Conservation (phyloP, 37 sponge, comb jelly and placozoan genomes). For the Haliclona indistincta region DNA sequence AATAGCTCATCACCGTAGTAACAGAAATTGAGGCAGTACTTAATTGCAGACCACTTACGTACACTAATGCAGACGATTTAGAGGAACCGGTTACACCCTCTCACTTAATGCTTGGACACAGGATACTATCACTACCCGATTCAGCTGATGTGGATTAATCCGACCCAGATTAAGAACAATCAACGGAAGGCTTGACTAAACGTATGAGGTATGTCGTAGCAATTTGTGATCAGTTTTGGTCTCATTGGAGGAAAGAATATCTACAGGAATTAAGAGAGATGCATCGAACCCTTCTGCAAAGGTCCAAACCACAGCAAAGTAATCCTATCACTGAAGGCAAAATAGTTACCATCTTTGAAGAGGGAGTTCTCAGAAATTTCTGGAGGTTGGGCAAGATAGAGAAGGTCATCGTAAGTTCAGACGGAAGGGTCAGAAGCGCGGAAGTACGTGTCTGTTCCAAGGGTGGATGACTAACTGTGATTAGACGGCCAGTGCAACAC, state of each 20-base stretch:
- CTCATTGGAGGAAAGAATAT: conserved; percentile 5
- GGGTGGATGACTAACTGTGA: background rate
- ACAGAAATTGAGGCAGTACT: conserved; percentile 3
- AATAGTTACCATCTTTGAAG: background rate
- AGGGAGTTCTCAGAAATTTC: background rate
- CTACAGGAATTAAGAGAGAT: background rate
- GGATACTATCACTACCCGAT: background rate
- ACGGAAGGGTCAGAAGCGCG: background rate
- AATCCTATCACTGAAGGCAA: background rate
- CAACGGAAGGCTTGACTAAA: background rate
- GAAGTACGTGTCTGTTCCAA: background rate
- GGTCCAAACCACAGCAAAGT: too few species aligned
- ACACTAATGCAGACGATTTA: background rate
- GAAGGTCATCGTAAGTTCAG: background rate
- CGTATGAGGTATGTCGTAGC: background rate
- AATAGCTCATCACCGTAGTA: background rate
- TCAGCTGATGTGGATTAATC: background rate
- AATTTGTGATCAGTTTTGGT: background rate
- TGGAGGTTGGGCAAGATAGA: background rate
- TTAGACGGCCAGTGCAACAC: background rate
- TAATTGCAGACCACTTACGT: background rate
- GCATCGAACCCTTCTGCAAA: background rate
- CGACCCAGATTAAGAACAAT: background rate
- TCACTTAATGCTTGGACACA: background rate
- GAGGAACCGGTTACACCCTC: background rate